Evolutionary conservation across 2,888 invertebrate genomes (phyloP), one percentile per base, ranked within the genome.

Genomic region (Amiota communis): DNA sequence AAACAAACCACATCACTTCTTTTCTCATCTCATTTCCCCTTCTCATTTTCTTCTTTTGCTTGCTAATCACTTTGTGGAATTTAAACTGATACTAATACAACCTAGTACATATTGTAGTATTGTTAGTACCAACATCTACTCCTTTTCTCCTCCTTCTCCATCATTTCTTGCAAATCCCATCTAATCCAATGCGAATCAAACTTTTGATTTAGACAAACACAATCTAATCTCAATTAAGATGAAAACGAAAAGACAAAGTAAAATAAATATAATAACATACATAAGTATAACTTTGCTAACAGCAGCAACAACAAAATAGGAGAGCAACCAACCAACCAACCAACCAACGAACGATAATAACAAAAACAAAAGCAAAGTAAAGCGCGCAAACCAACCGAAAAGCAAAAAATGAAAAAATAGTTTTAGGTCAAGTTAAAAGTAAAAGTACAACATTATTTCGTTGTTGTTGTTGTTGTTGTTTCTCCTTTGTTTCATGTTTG

Each of bases 381-480:
- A 36, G 6, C 36, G 36, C 36, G 36, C 36, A 36, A 36, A 36
- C 36, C 36, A 36, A 36, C 36, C 36, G 36, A 36, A 6, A 12
- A n/a, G 12, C 11, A 23, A 23, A 61, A 20, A 20, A 65, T 15
- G 46, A n/a, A 67, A 67, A 67, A 67, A 47, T 67, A 67, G 72
- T 81, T 83, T 84, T 83, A 84, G 83, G 83, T 83, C 83, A 83
- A 85, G 85, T 83, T 83, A 85, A 83, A 83, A 83, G 83, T 83
- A 83, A 83, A 83, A 83, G 85, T 83, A 78, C 71, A 51, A 65
- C 36, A 23, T 65, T 65, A 17, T 48, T 57, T 57, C 23, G 23
- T 23, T 23, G 23, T 23, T 23, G 23, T 15, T 57, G n/a, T 71
- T 72, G 36, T 48, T 20, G 23, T 46, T 64, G 51, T 70, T 67